Evolutionary conservation across 2,113 vertebrate species (phyloP).

Genomic region (Hyaena hyaena): DNA sequence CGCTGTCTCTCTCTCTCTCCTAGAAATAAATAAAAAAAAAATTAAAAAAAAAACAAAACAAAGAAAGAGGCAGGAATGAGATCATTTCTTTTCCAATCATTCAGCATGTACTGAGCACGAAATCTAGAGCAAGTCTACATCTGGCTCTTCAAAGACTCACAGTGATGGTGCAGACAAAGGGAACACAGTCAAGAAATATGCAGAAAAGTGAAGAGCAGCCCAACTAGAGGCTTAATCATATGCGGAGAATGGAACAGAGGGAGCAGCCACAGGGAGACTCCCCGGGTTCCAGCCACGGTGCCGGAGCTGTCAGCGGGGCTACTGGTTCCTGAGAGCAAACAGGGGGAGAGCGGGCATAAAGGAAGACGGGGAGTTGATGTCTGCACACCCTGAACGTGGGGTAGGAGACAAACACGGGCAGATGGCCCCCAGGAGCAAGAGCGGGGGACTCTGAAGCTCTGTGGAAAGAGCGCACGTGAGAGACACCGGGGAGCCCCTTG

Average conservation of each 20-base stretch:
- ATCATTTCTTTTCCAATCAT: not conserved
- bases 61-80: not conserved
- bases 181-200: not conserved
- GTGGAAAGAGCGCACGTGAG: not conserved
- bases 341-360: no score
- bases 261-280: not conserved
- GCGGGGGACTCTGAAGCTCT: not conserved
- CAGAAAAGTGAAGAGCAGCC: not conserved
- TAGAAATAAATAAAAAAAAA: no score
- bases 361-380: not conserved
- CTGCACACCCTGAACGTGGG: not conserved
- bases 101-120: not conserved
- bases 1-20: no score
- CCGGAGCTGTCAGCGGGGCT: not conserved
- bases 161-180: not conserved
- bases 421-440: not conserved
- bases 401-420: not conserved
- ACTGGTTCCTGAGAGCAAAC: not conserved
- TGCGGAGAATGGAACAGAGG: not conserved
- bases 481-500: rapidly evolving
- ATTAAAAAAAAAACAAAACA: no score
- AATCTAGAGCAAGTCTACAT: not conserved
- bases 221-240: not conserved
- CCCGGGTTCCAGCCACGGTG: not conserved
- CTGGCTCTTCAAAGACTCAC: not conserved